Percentiles rank a stretch among this genome's conserved stretches.
Evolutionary conservation across 2,888 invertebrate species (phyloP).

Genomic region (Alsophila aescularia): DNA sequence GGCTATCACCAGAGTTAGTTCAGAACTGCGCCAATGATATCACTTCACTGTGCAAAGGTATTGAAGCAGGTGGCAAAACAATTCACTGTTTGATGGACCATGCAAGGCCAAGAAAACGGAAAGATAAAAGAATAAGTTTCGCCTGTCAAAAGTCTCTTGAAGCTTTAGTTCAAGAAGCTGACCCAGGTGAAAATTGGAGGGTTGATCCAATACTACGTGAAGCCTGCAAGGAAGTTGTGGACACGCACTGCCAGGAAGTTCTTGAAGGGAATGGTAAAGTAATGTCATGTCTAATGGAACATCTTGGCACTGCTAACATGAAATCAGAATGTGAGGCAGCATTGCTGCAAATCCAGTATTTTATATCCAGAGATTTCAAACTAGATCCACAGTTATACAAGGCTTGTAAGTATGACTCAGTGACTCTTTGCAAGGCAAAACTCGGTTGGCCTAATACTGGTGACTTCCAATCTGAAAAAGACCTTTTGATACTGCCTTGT

Average conservation of each 20-base stretch:
- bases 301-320: constrained; percentile 93
- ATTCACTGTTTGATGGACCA: constrained; percentile 98
- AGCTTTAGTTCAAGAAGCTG: constrained; percentile 92
- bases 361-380: constrained; percentile 97
- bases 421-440: constrained; percentile 91
- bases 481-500: constrained; percentile 95
- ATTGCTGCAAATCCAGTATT: constrained; percentile 98
- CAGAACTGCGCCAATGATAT: constrained; percentile 95
- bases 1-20: constrained; percentile 96
- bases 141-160: constrained; percentile 92
- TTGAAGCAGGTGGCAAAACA: constrained; percentile 93
- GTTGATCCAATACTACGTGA: constrained; percentile 95
- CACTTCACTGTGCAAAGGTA: constrained; percentile 88
- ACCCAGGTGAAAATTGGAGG: constrained; percentile 97
- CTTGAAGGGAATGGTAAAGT: constrained; percentile 91
- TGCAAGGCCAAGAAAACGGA: constrained; percentile 87
- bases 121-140: constrained; percentile 87
- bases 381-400: constrained; percentile 95
- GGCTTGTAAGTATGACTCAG: constrained; percentile 95
- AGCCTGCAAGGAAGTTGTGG: constrained; percentile 94
- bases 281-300: constrained; percentile 97
- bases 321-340: constrained; percentile 95
- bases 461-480: constrained; percentile 89
- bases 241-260: constrained; percentile 89
- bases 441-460: constrained; percentile 89